phyloP scores from a whole-genome alignment of 2,888 invertebrate genomes.

The Caenorhabditis sp. region DNA sequence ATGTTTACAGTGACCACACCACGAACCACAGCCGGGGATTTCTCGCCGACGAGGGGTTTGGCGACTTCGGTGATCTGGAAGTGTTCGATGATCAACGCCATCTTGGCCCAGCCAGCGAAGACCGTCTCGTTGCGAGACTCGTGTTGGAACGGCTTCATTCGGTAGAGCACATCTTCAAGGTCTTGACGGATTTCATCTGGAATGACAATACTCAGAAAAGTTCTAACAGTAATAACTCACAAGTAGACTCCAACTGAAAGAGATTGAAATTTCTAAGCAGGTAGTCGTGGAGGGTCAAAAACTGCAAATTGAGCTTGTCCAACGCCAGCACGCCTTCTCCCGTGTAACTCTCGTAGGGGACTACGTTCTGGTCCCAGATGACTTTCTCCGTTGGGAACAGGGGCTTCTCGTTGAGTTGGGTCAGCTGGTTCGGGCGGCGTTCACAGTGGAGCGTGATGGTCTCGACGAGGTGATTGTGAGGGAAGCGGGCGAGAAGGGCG shows the following conservation, averaged over 20 bases:
- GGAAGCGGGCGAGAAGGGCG: slow-evolving; percentile 81
- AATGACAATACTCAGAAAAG: slow-evolving; percentile 86
- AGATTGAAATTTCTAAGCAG: slow-evolving; percentile 96
- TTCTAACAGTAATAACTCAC: slow-evolving; percentile 85
- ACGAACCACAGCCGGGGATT: slow-evolving; percentile 94
- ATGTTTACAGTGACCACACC: slow-evolving; percentile 96
- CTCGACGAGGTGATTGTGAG: slow-evolving; percentile 91
- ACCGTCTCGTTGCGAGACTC: slow-evolving; percentile 85
- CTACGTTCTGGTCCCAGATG: slow-evolving; percentile 99
- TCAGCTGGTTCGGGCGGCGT: slow-evolving; percentile 86
- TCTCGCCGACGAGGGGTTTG: slow-evolving; percentile 89
- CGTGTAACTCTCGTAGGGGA: slow-evolving; percentile 96
- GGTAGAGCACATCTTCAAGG: slow-evolving; percentile 96
- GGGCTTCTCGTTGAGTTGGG: slow-evolving; percentile 97
- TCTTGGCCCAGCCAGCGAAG: slow-evolving; percentile 99
- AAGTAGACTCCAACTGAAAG: slow-evolving; percentile 97
- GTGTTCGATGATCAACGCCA: slow-evolving; percentile 95
- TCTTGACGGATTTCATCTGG: slow-evolving; percentile 99
- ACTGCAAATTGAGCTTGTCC: slow-evolving; percentile 98
- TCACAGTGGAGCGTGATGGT: slow-evolving; percentile 85
- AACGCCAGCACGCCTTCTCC: slow-evolving; percentile 93
- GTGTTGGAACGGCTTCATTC: slow-evolving; percentile 93
- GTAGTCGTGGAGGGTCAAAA: slow-evolving; percentile 98
- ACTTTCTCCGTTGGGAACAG: slow-evolving; percentile 98
- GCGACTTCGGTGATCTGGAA: slow-evolving; percentile 93